A percentile compares a stretch with the other conserved stretches of the same genome.
phyloP scores from a whole-genome alignment of 2,888 invertebrate species.

The Hyalella azteca region DNA sequence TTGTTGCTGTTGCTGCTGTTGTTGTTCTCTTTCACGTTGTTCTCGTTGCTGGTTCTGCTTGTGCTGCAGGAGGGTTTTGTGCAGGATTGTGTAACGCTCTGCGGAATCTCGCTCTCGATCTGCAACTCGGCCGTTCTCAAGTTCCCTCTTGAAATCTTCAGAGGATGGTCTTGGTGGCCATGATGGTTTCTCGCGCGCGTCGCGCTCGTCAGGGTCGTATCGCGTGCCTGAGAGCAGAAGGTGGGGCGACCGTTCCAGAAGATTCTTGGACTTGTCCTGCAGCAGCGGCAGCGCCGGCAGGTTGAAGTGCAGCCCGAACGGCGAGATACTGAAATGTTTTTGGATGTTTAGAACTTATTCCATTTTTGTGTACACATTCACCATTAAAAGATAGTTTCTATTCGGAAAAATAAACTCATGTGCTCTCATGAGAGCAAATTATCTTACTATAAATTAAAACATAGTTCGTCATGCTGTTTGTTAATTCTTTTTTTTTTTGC shows the following conservation, averaged over 20 bases:
- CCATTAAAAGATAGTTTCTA: too few relatives aligned
- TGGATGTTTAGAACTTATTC: too few relatives aligned
- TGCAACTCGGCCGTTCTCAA: constrained; percentile 51
- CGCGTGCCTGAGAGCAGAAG: constrained; percentile 49
- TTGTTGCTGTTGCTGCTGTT: constrained; percentile 39
- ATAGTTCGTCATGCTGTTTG: too few relatives aligned
- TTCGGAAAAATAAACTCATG: too few relatives aligned
- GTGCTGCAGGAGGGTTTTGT: constrained; percentile 38
- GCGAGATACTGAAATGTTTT: constrained; percentile 49
- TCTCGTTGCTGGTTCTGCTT: constrained; percentile 40
- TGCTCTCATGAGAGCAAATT: too few relatives aligned
- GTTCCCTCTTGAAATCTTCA: constrained; percentile 50
- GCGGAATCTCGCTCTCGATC: constrained; percentile 45
- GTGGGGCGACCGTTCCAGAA: constrained; percentile 51
- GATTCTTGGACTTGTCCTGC: constrained; percentile 53
- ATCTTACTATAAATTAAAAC: too few relatives aligned
- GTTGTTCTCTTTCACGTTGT: constrained; percentile 30
- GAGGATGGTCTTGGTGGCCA: constrained; percentile 48
- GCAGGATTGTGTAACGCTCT: constrained; percentile 39
- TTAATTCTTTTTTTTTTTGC: too few relatives aligned
- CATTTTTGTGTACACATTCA: too few relatives aligned
- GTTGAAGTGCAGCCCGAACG: constrained; percentile 56
- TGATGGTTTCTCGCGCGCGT: constrained; percentile 46
- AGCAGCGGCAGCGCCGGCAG: constrained; percentile 49
- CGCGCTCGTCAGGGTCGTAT: constrained; percentile 49